phyloP scores from a whole-genome alignment of 2,113 vertebrate species.

The Antechinus stuartii region DNA sequence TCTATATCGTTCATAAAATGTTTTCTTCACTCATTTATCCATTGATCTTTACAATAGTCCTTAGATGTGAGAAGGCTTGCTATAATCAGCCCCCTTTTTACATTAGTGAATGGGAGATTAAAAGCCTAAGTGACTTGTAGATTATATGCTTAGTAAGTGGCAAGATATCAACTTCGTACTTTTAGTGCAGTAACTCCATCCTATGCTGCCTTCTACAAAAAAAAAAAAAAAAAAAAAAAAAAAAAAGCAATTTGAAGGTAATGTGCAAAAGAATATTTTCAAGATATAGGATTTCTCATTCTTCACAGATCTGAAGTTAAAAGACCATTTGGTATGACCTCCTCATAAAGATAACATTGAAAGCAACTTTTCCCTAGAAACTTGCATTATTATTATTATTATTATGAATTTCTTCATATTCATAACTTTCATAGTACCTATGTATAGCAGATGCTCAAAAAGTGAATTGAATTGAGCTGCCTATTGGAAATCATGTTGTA shows the following conservation, averaged over 20 bases:
- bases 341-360: background rate
- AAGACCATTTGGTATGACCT: background rate
- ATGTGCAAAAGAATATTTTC: background rate
- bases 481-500: background rate
- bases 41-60: background rate
- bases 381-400: background rate
- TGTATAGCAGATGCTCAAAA: background rate
- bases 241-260: background rate
- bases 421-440: background rate
- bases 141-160: background rate
- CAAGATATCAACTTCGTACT: background rate
- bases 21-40: background rate
- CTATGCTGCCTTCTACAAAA: background rate
- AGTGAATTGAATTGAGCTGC: background rate
- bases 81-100: background rate
- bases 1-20: background rate
- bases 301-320: background rate
- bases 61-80: background rate
- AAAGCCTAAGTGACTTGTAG: constrained; percentile 2
- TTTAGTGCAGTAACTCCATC: background rate
- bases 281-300: background rate
- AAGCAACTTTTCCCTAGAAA: background rate
- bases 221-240: background rate
- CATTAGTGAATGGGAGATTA: background rate
- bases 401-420: background rate